Base-by-base conservation (phyloP, 2,888 invertebrate species). In the Amiota communis region DNA sequence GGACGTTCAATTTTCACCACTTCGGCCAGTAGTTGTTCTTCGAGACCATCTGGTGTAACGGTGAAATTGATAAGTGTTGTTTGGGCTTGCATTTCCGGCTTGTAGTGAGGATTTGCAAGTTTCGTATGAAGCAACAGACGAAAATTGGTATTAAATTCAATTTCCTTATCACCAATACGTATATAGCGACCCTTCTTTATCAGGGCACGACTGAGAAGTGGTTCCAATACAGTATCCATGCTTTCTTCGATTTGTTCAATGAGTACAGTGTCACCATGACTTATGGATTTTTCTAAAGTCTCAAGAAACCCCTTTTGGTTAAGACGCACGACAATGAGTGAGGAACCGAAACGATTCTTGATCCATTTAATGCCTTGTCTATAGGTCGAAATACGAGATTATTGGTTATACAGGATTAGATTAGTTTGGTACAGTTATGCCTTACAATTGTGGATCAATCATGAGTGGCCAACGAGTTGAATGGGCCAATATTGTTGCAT, bases 61-160 rank as follows among this genome's bases (percentile, higher is more conserved):
- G 98, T 98, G 84, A 98, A 98, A 90, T 98, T 98, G 77, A 98
- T 98, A 17, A 98, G 92, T 1, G 98, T 98, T 47, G 97, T 96
- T 90, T 98, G 98, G 0, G 98, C 98, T 90, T 98, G 98, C 93
- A 98, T 96, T 90, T 98, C 98, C 0, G 98, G 98, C 87, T 98
- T 97, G 88, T 98, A 98, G 91, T 98, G 98, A 0, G 98, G 98
- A 91, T 98, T 98, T 1, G 96, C 97, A 75, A 98, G 90, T 90
- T 98, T 98, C 0, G 98, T 98, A 88, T 98, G 98, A 0, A 98
- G 89, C 77, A 98, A 93, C 2, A 98, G 91, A 11, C 94, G 93
- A 90, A 98, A 98, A 57, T 91, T 91, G 0, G 93, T 92, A 90
- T 96, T 93, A 88, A 94, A 98, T 87, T 98, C 97, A 57, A 98